Conservation (phyloP, 2,888 invertebrate genomes). For the Lampropteryx suffumata region DNA sequence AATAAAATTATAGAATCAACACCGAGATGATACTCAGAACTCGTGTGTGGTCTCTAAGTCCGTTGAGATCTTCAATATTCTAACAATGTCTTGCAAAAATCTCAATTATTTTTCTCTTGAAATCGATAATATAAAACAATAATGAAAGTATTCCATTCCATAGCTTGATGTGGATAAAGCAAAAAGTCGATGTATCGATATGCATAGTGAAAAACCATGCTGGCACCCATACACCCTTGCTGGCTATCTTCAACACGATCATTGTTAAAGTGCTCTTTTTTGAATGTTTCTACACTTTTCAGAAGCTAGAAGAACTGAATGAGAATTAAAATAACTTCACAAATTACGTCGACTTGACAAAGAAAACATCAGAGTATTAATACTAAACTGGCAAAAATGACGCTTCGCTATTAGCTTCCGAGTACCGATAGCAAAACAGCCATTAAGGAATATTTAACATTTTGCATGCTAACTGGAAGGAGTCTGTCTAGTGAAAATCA, state of each 20-base stretch:
- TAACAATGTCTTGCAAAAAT: background rate
- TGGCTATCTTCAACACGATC: conserved; percentile 6
- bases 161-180: background rate
- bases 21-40: background rate
- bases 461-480: conserved; percentile 3
- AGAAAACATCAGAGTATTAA: conserved; percentile 4
- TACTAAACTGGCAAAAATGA: conserved; percentile 18
- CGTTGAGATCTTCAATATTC: background rate
- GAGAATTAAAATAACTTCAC: conserved; percentile 2
- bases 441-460: conserved; percentile 4
- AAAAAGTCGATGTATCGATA: conserved; percentile 2
- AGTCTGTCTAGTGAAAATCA: conserved; percentile 3
- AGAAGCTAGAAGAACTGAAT: conserved; percentile 9
- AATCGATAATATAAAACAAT: background rate
- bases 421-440: conserved; percentile 13
- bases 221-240: background rate
- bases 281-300: background rate
- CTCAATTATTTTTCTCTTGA: conserved; percentile 4
- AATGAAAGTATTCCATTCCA: background rate
- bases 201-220: conserved; percentile 2
- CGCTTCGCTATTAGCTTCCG: conserved; percentile 19
- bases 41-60: background rate
- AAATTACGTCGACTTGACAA: conserved; percentile 7
- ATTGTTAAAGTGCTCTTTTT: background rate
- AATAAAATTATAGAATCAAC: background rate